Conservation (phyloP, 2,888 invertebrate genomes). For the Zhuqinia jingwanae region DNA sequence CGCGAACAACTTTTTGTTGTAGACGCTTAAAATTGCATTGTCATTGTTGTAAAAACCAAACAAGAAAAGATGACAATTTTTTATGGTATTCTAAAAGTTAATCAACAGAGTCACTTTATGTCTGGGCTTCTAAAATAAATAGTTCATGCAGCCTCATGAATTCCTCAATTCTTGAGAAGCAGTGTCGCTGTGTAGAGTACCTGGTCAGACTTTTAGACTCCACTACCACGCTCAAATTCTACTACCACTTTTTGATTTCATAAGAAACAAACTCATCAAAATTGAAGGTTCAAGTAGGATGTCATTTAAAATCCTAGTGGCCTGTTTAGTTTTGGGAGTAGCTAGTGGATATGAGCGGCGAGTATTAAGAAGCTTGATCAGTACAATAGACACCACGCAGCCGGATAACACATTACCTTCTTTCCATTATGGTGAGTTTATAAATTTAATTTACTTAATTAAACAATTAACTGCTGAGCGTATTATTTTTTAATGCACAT, state of each 20-base stretch:
- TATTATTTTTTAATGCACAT: background rate
- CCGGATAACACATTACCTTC: background rate
- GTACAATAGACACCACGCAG: background rate
- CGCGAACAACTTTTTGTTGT: background rate
- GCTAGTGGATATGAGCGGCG: conserved; percentile 3
- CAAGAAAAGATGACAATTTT: conserved; percentile 5
- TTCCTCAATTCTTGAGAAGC: background rate
- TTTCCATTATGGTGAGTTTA: background rate
- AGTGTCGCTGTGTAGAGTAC: background rate
- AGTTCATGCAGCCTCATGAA: background rate
- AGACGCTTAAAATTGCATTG: background rate
- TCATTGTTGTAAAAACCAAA: background rate
- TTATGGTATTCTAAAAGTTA: background rate
- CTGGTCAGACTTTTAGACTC: conserved; percentile 41
- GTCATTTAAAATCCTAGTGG: conserved; percentile 2
- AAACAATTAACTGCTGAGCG: no score
- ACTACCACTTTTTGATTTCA: background rate
- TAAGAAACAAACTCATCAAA: background rate
- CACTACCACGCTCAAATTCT: no score
- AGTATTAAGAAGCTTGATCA: conserved; percentile 32
- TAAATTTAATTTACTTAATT: background rate
- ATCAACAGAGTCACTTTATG: no score
- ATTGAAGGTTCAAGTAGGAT: conserved; percentile 23
- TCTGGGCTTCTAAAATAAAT: background rate
- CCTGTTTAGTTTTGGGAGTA: conserved; percentile 43